A percentile compares a stretch with the other conserved stretches of the same genome.
Evolutionary conservation across 2,797 vertebrate species (phyloP).

Genomic region (Anas bernieri): DNA sequence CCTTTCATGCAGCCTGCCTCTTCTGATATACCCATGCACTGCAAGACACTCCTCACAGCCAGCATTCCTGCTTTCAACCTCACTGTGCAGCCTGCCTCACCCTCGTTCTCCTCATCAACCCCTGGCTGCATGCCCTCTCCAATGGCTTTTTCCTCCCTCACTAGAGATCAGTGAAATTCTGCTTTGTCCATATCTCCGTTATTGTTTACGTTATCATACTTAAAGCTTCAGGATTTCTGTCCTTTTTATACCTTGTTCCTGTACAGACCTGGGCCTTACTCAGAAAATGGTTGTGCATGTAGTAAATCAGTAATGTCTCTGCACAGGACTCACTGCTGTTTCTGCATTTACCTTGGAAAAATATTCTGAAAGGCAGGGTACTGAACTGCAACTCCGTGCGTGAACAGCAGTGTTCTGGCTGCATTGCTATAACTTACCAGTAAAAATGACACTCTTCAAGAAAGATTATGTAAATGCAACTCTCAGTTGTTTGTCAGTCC

Average conservation of each 20-base stretch:
- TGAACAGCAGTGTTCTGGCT: background rate
- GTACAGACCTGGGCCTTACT: background rate
- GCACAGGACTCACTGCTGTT: background rate
- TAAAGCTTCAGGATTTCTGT: background rate
- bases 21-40: background rate
- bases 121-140: background rate
- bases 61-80: background rate
- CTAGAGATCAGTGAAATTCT: background rate
- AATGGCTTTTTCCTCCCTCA: background rate
- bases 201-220: background rate
- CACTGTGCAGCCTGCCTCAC: background rate
- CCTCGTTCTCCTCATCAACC: background rate
- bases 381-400: background rate
- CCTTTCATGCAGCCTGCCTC: background rate
- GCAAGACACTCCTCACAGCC: background rate
- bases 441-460: background rate
- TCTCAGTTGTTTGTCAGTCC: slow-evolving; percentile 1
- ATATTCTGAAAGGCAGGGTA: background rate
- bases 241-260: background rate
- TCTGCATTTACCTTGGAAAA: background rate
- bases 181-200: background rate
- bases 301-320: background rate
- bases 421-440: background rate
- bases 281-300: background rate
- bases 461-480: slow-evolving; percentile 13